phyloP scores from a whole-genome alignment of 1,140 invertebrate genomes.

The Bombus sylvicola region DNA sequence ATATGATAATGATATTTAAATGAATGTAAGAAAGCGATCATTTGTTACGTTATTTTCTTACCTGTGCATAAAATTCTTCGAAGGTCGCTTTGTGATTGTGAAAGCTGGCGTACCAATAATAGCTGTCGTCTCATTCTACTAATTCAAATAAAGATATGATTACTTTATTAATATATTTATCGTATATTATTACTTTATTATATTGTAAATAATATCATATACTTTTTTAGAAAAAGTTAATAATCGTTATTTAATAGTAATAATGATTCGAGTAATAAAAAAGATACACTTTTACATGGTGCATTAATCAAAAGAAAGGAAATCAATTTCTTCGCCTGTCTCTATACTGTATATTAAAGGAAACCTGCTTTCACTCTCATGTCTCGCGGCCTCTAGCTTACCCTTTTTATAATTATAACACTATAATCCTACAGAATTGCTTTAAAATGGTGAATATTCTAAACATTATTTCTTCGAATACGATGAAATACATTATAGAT shows the following conservation, averaged over 20 bases:
- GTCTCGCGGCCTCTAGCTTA: neutral
- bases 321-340: neutral
- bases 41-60: neutral
- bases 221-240: neutral
- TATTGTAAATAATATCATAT: neutral
- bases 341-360: neutral
- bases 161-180: too few relatives aligned
- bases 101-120: neutral
- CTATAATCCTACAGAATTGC: neutral
- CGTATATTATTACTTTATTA: neutral
- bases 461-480: neutral
- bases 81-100: neutral
- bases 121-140: conserved; percentile 7
- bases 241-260: neutral
- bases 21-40: neutral
- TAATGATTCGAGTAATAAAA: neutral
- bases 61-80: conserved; percentile 16
- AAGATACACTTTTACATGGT: neutral
- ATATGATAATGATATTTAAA: neutral
- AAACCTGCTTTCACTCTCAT: neutral
- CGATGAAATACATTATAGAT: neutral
- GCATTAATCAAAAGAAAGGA: neutral
- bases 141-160: neutral
- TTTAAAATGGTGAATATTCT: neutral
- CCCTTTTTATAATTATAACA: neutral